phyloP scores from a whole-genome alignment of 2,113 vertebrate species.

The Todiramphus chloris region DNA sequence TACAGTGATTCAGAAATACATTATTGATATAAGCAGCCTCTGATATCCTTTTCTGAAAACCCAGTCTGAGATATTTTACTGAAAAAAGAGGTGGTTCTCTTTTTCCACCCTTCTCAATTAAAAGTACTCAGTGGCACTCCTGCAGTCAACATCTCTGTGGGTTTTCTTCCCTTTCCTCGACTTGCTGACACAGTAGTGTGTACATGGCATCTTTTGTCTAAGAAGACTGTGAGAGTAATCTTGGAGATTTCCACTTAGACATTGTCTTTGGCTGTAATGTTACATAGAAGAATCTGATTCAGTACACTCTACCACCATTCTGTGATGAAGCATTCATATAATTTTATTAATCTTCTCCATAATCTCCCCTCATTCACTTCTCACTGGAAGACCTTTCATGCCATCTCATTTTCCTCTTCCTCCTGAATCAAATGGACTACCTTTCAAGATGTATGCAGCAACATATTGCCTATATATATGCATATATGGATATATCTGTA shows the following conservation, averaged over 20 bases:
- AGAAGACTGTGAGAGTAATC: not conserved
- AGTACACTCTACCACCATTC: not conserved
- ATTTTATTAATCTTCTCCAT: not conserved
- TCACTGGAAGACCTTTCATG: not conserved
- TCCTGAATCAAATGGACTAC: not conserved
- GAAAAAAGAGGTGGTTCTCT: not conserved
- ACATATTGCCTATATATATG: not conserved
- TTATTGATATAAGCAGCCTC: not conserved
- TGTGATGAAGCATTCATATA: not conserved
- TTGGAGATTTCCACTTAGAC: not conserved
- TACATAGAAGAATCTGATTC: not conserved
- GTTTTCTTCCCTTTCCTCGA: not conserved
- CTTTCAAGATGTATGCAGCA: not conserved
- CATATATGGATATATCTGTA: not conserved
- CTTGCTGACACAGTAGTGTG: not conserved
- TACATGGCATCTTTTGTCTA: not conserved
- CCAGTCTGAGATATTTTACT: not conserved
- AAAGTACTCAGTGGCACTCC: not conserved
- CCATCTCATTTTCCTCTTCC: not conserved
- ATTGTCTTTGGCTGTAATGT: not conserved
- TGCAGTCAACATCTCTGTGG: too few relatives aligned
- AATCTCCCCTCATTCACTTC: not conserved
- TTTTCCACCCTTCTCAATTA: not conserved
- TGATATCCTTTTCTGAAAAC: not conserved
- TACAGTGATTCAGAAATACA: not conserved